Conservation (phyloP, 1,140 invertebrate species). For the Bathynomus jamesi region DNA sequence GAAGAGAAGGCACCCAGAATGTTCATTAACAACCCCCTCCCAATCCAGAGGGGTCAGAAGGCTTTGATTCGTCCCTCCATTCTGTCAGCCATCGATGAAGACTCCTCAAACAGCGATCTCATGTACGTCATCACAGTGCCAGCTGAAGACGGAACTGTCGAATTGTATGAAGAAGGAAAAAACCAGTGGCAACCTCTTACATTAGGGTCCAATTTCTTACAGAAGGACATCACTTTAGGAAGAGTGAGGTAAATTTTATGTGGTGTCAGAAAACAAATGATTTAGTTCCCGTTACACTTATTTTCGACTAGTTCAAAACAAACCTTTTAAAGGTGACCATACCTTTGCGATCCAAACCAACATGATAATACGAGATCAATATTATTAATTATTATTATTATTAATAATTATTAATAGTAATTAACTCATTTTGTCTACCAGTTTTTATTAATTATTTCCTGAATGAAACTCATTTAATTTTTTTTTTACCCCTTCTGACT, state of each 20-base stretch:
- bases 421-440: too few species aligned
- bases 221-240: conserved; percentile 14
- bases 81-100: conserved; percentile 24
- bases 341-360: too few species aligned
- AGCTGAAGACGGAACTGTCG: conserved; percentile 17
- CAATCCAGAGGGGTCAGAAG: conserved; percentile 12
- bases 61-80: conserved; percentile 8
- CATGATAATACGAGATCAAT: too few species aligned
- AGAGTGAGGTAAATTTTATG: conserved; percentile 23
- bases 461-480: too few species aligned
- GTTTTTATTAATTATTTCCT: too few species aligned
- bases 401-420: too few species aligned
- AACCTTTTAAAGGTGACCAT: too few species aligned
- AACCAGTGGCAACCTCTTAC: conserved; percentile 15
- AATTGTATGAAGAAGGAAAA: conserved; percentile 7
- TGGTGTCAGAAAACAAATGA: too few species aligned
- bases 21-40: neutral
- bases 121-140: conserved; percentile 22
- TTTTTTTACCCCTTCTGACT: too few species aligned
- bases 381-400: too few species aligned
- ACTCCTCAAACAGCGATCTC: conserved; percentile 17
- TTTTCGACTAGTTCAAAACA: too few species aligned
- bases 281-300: too few species aligned
- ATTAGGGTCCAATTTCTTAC: conserved; percentile 16
- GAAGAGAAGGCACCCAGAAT: conserved; percentile 9